Conservation (phyloP, 2,113 vertebrate genomes). For the Ciconia stormi region DNA sequence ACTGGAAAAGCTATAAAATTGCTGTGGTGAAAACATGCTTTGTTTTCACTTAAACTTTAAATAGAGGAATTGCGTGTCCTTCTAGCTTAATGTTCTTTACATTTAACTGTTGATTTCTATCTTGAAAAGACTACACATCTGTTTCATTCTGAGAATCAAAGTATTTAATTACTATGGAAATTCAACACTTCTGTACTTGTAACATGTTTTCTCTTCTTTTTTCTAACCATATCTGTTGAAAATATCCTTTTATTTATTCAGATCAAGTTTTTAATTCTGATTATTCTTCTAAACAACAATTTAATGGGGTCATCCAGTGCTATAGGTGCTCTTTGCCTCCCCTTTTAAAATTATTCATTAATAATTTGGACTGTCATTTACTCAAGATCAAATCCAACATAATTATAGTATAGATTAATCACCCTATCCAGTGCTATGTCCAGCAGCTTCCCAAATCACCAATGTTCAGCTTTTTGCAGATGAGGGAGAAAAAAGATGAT, state of each 20-base stretch:
- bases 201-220: neutral
- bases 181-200: neutral
- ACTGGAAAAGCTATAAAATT: neutral
- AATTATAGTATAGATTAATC: neutral
- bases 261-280: neutral
- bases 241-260: neutral
- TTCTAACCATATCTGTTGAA: neutral
- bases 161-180: neutral
- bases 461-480: neutral
- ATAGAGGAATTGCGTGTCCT: neutral
- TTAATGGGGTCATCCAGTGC: neutral
- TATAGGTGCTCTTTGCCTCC: neutral
- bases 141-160: neutral
- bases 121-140: neutral
- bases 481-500: neutral
- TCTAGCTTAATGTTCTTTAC: neutral
- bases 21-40: neutral
- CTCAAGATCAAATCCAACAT: neutral
- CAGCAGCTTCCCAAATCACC: neutral
- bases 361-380: neutral
- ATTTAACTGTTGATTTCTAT: neutral
- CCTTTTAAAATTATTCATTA: neutral
- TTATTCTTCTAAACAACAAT: neutral
- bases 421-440: neutral
- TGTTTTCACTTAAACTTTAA: neutral